phyloP scores from a whole-genome alignment of 2,888 invertebrate species.

The Tillus elongatus region DNA sequence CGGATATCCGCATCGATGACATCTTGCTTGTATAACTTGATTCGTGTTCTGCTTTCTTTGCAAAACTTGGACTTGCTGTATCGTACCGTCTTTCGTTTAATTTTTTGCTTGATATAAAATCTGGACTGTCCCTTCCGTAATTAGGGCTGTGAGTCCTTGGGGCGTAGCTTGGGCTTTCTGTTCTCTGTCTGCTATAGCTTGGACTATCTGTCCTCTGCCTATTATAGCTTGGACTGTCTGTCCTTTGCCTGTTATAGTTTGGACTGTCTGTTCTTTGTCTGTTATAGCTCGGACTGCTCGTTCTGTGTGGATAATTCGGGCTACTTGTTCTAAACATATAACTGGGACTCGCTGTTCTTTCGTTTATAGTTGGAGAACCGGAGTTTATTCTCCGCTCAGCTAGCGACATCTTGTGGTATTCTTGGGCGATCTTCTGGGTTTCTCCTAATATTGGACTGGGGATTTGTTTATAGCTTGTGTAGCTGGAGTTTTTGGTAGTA shows the following conservation, averaged over 20 bases:
- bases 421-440: slow-evolving; percentile 33
- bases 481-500: slow-evolving; percentile 26
- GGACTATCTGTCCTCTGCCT: slow-evolving; percentile 20
- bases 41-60: slow-evolving; percentile 29
- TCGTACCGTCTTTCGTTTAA: slow-evolving; percentile 35
- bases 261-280: slow-evolving; percentile 34
- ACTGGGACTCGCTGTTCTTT: slow-evolving; percentile 16
- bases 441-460: slow-evolving; percentile 30
- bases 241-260: slow-evolving; percentile 25
- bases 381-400: slow-evolving; percentile 32
- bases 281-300: slow-evolving; percentile 35
- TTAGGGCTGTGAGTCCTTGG: slow-evolving; percentile 33
- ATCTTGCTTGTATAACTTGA: slow-evolving; percentile 33
- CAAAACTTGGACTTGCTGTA: slow-evolving; percentile 33
- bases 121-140: slow-evolving; percentile 37
- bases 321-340: slow-evolving; percentile 25
- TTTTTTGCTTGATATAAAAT: slow-evolving; percentile 35
- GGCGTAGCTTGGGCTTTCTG: slow-evolving; percentile 31
- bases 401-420: slow-evolving; percentile 33
- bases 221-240: slow-evolving; percentile 17
- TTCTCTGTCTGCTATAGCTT: slow-evolving; percentile 19
- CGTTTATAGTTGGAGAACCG: slow-evolving; percentile 33
- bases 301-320: slow-evolving; percentile 32
- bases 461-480: slow-evolving; percentile 27
- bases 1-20: slow-evolving; percentile 34